Percentiles rank a stretch among this genome's conserved stretches.
Evolutionary conservation across 2,797 vertebrate species (phyloP).

Genomic region (Vultur gryphus): DNA sequence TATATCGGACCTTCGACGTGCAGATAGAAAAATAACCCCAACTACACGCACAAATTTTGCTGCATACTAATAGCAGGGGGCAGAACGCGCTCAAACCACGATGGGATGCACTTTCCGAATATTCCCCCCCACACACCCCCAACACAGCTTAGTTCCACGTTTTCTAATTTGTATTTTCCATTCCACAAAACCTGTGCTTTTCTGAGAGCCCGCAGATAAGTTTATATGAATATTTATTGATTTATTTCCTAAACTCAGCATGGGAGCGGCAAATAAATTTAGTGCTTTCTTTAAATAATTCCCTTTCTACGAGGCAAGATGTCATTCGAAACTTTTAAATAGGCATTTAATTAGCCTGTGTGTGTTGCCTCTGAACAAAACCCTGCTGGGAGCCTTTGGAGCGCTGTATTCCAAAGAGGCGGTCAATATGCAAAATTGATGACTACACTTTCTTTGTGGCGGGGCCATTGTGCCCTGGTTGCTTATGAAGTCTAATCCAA

Average conservation of each 20-base stretch:
- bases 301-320: slow-evolving; percentile 80
- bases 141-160: background rate
- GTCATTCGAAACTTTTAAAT: slow-evolving; percentile 86
- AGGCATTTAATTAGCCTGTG: slow-evolving; percentile 87
- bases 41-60: background rate
- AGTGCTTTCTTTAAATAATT: slow-evolving; percentile 79
- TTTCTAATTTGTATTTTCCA: slow-evolving; percentile 30
- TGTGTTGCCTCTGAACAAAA: slow-evolving; percentile 79
- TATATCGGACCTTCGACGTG: background rate
- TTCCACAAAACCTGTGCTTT: slow-evolving; percentile 1
- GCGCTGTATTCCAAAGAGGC: slow-evolving; percentile 81
- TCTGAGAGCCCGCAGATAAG: slow-evolving; percentile 44
- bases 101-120: background rate
- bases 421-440: slow-evolving; percentile 89
- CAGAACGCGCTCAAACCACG: background rate
- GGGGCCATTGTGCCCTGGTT: slow-evolving; percentile 82
- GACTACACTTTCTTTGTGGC: slow-evolving; percentile 84
- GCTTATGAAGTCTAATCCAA: slow-evolving; percentile 98
- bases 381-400: slow-evolving; percentile 72
- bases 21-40: background rate
- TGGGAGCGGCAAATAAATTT: slow-evolving; percentile 79
- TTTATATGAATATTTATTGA: slow-evolving; percentile 82
- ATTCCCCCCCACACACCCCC: background rate
- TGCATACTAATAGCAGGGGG: background rate
- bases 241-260: slow-evolving; percentile 78